Evolutionary conservation across 2,113 vertebrate species (phyloP).

Genomic region (Alosa alosa): DNA sequence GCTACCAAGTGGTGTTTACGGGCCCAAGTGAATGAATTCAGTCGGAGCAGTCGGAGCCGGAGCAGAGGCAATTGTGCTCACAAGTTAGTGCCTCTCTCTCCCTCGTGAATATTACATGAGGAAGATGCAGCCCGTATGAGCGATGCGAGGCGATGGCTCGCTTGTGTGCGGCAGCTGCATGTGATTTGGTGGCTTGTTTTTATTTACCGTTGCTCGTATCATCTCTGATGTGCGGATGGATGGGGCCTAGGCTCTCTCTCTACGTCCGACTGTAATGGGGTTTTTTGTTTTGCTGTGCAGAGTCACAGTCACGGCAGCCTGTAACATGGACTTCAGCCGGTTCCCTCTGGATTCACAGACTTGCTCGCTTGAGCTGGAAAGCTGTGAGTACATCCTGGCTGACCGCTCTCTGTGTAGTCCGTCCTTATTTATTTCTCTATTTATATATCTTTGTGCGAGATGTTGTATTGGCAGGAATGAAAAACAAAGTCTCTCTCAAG

Average conservation of each 20-base stretch:
- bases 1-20: constrained; percentile 26
- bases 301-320: constrained; percentile 94
- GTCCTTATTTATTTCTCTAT: background rate
- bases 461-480: background rate
- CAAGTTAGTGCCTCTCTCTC: background rate
- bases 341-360: constrained; percentile 96
- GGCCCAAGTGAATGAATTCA: background rate
- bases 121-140: background rate
- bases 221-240: background rate
- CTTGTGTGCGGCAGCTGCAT: background rate
- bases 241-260: background rate
- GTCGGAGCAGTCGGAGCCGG: background rate
- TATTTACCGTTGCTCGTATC: background rate
- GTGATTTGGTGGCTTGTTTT: background rate
- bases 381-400: constrained; percentile 77
- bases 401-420: background rate
- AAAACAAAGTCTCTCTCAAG: background rate
- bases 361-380: constrained; percentile 93
- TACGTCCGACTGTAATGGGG: constrained; percentile 32
- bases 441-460: background rate
- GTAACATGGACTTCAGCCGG: constrained; percentile 97
- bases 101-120: constrained; percentile 26
- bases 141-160: background rate
- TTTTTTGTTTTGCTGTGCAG: constrained; percentile 62
- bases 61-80: constrained; percentile 7